phyloP scores from a whole-genome alignment of 2,113 vertebrate species.

The Lycocorax pyrrhopterus region DNA sequence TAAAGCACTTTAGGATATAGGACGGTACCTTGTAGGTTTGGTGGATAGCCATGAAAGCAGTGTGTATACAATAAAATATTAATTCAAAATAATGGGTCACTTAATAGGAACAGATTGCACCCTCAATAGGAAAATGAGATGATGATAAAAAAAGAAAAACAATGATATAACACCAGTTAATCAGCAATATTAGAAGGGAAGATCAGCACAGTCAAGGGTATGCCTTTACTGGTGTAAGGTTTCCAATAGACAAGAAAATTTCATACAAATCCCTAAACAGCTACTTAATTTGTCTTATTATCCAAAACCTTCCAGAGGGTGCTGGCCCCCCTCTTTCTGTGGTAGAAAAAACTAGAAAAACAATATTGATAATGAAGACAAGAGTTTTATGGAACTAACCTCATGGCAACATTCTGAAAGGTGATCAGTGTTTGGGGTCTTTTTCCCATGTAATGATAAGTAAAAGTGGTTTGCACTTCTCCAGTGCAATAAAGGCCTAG shows the following conservation, averaged over 20 bases:
- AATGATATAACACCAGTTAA: background rate
- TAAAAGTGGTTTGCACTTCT: background rate
- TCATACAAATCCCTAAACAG: background rate
- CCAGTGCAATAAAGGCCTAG: background rate
- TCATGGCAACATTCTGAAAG: background rate
- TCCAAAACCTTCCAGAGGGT: background rate
- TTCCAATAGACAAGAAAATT: background rate
- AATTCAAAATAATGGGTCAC: background rate
- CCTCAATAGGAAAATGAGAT: background rate
- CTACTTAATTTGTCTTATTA: background rate
- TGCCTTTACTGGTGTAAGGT: background rate
- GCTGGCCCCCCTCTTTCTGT: background rate
- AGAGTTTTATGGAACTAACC: background rate
- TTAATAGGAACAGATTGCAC: background rate
- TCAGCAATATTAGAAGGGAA: background rate
- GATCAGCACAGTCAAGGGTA: background rate
- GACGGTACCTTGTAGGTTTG: background rate
- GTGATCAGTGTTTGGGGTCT: background rate
- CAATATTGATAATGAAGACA: background rate
- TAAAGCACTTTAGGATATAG: constrained; percentile 9
- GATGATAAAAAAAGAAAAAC: background rate
- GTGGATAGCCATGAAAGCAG: background rate
- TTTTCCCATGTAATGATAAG: background rate
- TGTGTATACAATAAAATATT: background rate
- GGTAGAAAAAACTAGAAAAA: background rate